Evolutionary conservation across 2,888 invertebrate species (phyloP).

Genomic region (Hyalella azteca): DNA sequence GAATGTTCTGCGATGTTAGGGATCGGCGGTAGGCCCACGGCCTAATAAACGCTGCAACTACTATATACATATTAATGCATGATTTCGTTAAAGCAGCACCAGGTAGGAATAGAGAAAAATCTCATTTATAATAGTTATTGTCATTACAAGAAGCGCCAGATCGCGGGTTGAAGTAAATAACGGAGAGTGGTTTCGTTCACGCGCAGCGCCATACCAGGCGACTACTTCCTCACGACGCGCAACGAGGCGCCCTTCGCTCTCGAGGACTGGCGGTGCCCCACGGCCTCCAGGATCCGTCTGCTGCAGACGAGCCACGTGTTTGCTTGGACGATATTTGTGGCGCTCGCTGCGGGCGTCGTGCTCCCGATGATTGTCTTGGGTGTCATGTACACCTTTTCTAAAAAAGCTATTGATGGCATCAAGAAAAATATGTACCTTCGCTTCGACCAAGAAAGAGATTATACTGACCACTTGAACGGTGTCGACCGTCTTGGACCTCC

Average conservation of each 20-base stretch:
- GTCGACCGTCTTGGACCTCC: neutral
- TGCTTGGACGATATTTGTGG: neutral
- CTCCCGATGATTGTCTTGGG: too few species aligned
- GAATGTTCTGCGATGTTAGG: too few species aligned
- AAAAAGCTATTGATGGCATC: neutral
- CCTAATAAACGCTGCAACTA: too few species aligned
- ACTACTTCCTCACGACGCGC: constrained; percentile 12
- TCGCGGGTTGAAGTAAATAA: too few species aligned
- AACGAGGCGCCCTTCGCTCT: constrained; percentile 18
- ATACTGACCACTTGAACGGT: neutral
- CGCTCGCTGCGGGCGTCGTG: neutral
- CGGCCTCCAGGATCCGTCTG: neutral
- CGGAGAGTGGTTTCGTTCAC: neutral
- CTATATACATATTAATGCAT: too few species aligned
- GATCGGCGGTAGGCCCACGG: too few species aligned
- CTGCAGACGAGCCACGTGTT: neutral
- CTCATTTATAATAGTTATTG: too few species aligned
- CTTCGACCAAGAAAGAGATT: neutral
- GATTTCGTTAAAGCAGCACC: too few species aligned
- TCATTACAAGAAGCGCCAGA: too few species aligned
- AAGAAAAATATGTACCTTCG: neutral
- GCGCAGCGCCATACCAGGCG: neutral
- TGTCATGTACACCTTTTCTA: neutral
- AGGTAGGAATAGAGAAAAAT: too few species aligned
- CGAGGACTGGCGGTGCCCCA: constrained; percentile 17